Conservation (phyloP, 2,888 invertebrate species). For the Calameuta pallipes region DNA sequence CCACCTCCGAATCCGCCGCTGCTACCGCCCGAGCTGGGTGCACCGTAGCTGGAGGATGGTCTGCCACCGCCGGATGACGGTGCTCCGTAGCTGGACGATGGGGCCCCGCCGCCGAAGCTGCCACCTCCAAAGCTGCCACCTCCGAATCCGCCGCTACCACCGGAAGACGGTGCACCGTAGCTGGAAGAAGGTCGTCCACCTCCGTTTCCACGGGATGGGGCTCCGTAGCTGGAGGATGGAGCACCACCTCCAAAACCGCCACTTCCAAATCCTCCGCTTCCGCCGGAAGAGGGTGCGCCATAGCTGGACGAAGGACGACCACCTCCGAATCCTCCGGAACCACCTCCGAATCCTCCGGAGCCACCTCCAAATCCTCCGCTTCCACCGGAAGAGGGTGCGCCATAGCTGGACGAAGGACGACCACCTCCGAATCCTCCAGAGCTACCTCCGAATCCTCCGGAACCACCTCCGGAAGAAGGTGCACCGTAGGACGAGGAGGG, state of each 20-base stretch:
- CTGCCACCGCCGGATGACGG: slow-evolving; percentile 51
- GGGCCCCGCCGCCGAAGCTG: slow-evolving; percentile 45
- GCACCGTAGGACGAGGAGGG: slow-evolving; percentile 58
- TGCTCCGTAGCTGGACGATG: slow-evolving; percentile 62
- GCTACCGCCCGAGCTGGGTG: slow-evolving; percentile 54
- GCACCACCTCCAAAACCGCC: slow-evolving; percentile 43
- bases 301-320: slow-evolving; percentile 54
- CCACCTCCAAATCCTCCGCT: slow-evolving; percentile 43
- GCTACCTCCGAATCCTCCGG: slow-evolving; percentile 40
- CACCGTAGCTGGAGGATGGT: slow-evolving; percentile 60
- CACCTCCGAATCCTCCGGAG: slow-evolving; percentile 42
- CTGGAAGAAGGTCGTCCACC: slow-evolving; percentile 38
- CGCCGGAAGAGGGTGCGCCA: slow-evolving; percentile 48
- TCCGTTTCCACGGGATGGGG: slow-evolving; percentile 46
- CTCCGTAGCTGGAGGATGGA: slow-evolving; percentile 54
- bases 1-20: slow-evolving; percentile 29
- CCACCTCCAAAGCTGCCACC: slow-evolving; percentile 35
- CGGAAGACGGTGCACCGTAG: slow-evolving; percentile 58
- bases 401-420: slow-evolving; percentile 55
- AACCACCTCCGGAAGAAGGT: slow-evolving; percentile 53
- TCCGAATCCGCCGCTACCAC: slow-evolving; percentile 30
- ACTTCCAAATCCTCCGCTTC: slow-evolving; percentile 41
- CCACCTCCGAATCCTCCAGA: slow-evolving; percentile 37
- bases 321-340: slow-evolving; percentile 37
- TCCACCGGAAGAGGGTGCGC: slow-evolving; percentile 45